These are phyloP conservation scores for Tragelaphus oryx DNA, from an alignment of 2,797 vertebrate genomes.

Conservation along the genomic window DNA sequence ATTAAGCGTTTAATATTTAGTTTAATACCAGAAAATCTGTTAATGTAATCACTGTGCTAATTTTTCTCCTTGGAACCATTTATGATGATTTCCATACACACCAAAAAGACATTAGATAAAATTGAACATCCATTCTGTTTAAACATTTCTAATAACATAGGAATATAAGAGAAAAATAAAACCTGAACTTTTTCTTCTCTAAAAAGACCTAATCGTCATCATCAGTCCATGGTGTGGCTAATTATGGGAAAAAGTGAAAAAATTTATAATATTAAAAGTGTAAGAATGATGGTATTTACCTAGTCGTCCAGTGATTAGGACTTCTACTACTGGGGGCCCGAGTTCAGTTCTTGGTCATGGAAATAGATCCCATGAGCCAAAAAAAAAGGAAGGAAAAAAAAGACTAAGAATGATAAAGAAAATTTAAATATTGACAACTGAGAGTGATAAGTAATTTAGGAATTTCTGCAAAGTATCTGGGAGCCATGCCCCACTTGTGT, in stretches of 20 bases:
- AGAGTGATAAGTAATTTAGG: neutral
- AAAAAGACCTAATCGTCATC: neutral
- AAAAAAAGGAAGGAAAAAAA: neutral
- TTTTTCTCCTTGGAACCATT: neutral
- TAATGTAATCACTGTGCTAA: neutral
- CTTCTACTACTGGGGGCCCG: neutral
- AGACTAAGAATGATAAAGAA: neutral
- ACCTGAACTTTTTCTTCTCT: neutral
- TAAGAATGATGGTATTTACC: neutral
- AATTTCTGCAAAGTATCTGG: neutral
- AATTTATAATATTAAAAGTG: neutral
- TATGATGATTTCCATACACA: neutral
- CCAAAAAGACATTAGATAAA: neutral
- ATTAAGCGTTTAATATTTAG: neutral
- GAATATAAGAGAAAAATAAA: conserved; percentile 13
- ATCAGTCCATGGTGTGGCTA: neutral
- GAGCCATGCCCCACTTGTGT: neutral
- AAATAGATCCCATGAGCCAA: neutral
- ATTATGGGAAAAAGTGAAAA: neutral
- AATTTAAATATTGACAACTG: neutral
- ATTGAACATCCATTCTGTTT: neutral
- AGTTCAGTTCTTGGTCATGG: neutral
- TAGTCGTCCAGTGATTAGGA: neutral
- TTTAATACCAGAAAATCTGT: neutral
- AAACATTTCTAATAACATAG: neutral